Base-by-base conservation (phyloP, 2,888 invertebrate species). In the Orthosia gothica region DNA sequence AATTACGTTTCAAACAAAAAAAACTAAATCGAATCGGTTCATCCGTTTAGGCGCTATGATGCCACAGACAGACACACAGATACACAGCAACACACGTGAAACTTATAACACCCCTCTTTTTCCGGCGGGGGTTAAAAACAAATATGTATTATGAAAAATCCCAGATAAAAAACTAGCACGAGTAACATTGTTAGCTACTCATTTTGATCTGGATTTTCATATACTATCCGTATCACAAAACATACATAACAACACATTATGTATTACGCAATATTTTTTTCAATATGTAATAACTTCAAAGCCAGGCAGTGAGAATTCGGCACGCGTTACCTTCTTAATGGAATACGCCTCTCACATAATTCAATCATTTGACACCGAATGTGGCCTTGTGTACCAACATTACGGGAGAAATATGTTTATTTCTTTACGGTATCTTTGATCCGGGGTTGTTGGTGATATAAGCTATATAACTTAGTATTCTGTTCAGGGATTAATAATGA, bases 271-370 rank as follows among this genome's bases (percentile, higher is more conserved):
- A 7, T 69, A 47, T 59, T 59, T 76, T 69, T 74, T 68, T 13
- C n/a, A 69, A 49, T 23, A 15, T 58, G 18, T 65, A 49, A 47
- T 61, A 61, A 76, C 63, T 62, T 77, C 62, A 69, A 73, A 78
- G 64, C 18, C 26, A 23, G 7, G 2, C 15, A 45, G 59, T 40
- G 50, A 49, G 40, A 74, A 70, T 77, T 81, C 54, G 65, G 66
- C 64, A 66, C 70, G 64, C 74, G 65, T 57, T 50, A 58, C 3
- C 47, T 5, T 49, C 16, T 63, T 85, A 85, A 85, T 85, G 76
- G 80, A 82, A 84, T 85, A 84, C 40, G 67, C 74, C 73, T 67
- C 70, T 70, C 74, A 70, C 82, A 73, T 87, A 74, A 77, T 78
- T 77, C 76, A 82, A 79, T 83, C 75, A 72, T 45, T 52, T 54